Evolutionary conservation across 2,797 vertebrate species (phyloP).

Genomic region (Notolepis coatsorum): DNA sequence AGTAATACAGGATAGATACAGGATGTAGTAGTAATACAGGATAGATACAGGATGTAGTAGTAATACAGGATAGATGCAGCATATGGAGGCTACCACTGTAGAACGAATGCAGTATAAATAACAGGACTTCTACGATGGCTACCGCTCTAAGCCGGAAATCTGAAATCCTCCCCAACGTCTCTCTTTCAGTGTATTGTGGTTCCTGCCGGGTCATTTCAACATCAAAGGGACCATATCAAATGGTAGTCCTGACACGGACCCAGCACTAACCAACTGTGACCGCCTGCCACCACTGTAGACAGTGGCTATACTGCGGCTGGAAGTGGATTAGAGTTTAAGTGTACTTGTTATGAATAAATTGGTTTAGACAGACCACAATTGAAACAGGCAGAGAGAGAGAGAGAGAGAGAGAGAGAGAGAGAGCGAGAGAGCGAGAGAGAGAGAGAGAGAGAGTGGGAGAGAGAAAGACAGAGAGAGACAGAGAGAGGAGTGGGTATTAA

Average conservation of each 20-base stretch:
- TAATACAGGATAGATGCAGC: too few relatives aligned
- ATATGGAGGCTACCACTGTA: too few relatives aligned
- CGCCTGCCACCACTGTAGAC: slow-evolving; percentile 19
- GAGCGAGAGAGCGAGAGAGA: not conserved
- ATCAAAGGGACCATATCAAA: not conserved
- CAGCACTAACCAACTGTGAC: slow-evolving; percentile 26
- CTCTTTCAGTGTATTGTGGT: not conserved
- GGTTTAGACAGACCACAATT: slow-evolving; percentile 35
- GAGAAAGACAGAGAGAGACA: not conserved
- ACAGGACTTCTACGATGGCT: not conserved
- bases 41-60: too few relatives aligned
- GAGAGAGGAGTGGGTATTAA: not conserved
- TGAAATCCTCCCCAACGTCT: not conserved
- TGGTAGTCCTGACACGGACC: not conserved
- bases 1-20: too few relatives aligned
- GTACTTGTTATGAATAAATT: slow-evolving; percentile 57
- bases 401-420: not conserved
- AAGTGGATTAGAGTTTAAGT: slow-evolving; percentile 69
- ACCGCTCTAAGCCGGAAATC: not conserved
- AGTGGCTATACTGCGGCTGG: slow-evolving; percentile 44
- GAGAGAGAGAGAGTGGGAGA: not conserved
- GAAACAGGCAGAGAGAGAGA: not conserved
- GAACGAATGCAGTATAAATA: too few relatives aligned
- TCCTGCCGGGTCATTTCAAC: not conserved
- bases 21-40: too few relatives aligned